phyloP scores from a whole-genome alignment of 53 echinoderm and acorn worm species.

The Echinarachnius parma region DNA sequence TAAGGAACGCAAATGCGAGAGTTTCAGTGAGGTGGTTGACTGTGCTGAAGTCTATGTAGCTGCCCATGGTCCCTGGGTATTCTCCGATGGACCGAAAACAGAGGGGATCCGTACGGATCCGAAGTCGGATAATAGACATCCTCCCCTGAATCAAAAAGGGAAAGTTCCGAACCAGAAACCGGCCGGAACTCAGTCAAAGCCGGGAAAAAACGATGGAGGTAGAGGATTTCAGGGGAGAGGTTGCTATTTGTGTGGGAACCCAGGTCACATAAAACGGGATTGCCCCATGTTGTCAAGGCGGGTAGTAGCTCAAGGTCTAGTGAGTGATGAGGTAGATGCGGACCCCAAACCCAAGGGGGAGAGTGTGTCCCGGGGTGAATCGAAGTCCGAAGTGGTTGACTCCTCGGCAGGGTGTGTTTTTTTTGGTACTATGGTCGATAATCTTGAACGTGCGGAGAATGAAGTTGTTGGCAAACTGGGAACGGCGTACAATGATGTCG shows the following conservation, averaged over 20 bases:
- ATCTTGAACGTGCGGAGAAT: neutral
- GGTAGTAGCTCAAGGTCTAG: neutral
- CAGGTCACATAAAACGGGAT: neutral
- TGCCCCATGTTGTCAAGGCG: neutral
- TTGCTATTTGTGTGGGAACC: conserved; percentile 1
- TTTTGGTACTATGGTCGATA: neutral
- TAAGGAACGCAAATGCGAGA: neutral
- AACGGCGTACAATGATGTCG: neutral
- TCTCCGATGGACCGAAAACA: neutral
- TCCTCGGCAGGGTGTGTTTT: neutral
- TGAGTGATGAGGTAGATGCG: neutral
- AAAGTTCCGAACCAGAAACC: neutral
- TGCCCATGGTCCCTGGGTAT: neutral
- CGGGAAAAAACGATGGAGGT: neutral
- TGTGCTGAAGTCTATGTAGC: neutral
- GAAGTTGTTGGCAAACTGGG: neutral
- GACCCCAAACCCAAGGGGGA: neutral
- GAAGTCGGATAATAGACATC: neutral
- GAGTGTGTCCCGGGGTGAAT: neutral
- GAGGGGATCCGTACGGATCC: neutral
- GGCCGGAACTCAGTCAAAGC: neutral
- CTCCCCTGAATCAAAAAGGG: neutral
- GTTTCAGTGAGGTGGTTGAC: neutral
- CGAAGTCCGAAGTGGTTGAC: neutral
- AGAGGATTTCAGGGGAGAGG: neutral